Conservation (phyloP, 2,888 invertebrate genomes). For the Bombylius major region DNA sequence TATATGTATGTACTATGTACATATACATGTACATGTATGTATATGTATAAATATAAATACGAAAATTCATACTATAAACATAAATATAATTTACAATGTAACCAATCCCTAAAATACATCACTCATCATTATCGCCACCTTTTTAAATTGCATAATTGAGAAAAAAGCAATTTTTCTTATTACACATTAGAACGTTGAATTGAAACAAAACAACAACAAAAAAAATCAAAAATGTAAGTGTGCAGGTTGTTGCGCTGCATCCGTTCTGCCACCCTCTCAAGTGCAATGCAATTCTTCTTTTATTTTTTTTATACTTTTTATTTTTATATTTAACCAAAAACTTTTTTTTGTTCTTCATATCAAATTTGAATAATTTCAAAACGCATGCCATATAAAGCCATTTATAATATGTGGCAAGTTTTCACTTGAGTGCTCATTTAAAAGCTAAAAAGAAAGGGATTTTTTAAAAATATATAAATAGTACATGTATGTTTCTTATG, state of each 20-base stretch:
- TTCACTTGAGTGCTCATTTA: constrained; percentile 9
- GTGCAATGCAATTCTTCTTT: not conserved
- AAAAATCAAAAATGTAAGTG: not conserved
- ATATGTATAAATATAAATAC: not conserved
- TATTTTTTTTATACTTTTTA: not conserved
- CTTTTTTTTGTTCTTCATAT: too few species aligned
- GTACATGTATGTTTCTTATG: not conserved
- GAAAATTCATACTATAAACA: too few species aligned
- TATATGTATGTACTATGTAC: not conserved
- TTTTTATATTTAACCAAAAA: not conserved
- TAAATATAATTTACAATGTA: not conserved
- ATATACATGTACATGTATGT: not conserved
- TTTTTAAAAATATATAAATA: not conserved
- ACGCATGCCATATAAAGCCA: constrained; percentile 4
- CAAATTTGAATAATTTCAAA: too few species aligned
- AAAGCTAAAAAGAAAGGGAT: not conserved
- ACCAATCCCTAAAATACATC: not conserved
- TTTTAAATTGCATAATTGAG: constrained; percentile 15
- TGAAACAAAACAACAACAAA: not conserved
- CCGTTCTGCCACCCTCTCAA: constrained; percentile 2
- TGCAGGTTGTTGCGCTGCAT: not conserved
- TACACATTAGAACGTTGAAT: constrained; percentile 3
- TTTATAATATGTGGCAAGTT: constrained; percentile 5
- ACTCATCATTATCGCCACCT: not conserved
- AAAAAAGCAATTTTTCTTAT: constrained; percentile 14